Evolutionary conservation across 2,797 vertebrate species (phyloP), one percentile per base, ranked within the genome.

Genomic region (Thamnophis elegans): DNA sequence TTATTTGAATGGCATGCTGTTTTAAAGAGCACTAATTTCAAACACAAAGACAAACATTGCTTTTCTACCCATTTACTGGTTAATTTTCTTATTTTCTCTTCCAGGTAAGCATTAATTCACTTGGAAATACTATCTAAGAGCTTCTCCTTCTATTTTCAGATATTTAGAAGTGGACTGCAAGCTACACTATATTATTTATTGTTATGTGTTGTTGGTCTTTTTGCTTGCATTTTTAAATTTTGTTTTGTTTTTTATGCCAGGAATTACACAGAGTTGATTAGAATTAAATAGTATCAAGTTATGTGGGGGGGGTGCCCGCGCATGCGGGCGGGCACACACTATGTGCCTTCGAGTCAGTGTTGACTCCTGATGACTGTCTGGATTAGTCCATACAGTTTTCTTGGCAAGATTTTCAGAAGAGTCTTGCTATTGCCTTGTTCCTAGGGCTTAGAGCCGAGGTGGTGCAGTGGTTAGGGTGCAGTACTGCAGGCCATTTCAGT

Each of bases 21-120:
- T 95, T 97, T 94, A 95, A 97, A 95, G 86, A 90, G 58, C 94
- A 91, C 59, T 91, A 65, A 91, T 91, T 68, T 87, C 12, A n/a
- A 95, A 86, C 68, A 54, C 85, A 95, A 88, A 90, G 8, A 25
- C n/a, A 89, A 53, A 93, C 60, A 91, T 12, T 25, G 85, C 59
- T 91, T 90, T 89, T 93, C 92, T 94, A 94, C 78, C 55, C 93
- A 26, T 94, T 78, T 93, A 54, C 25, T 59, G 26, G 54, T 88
- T 55, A 88, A 53, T 90, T 87, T 78, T 9, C 54, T 54, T 89
- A 14, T 32, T 89, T 89, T 28, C 16, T 90, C 36, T 36, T 55
- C 3, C 53, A n/a, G 11, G 18, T 89, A 28, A 68, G 32, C 26
- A 25, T 87, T 78, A 28, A 93, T 36, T 51, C 78, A 26, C 56